Evolutionary conservation across 37 sponge, comb jelly and placozoan genomes (phyloP).

Genomic region (Aplysina aerophoba): DNA sequence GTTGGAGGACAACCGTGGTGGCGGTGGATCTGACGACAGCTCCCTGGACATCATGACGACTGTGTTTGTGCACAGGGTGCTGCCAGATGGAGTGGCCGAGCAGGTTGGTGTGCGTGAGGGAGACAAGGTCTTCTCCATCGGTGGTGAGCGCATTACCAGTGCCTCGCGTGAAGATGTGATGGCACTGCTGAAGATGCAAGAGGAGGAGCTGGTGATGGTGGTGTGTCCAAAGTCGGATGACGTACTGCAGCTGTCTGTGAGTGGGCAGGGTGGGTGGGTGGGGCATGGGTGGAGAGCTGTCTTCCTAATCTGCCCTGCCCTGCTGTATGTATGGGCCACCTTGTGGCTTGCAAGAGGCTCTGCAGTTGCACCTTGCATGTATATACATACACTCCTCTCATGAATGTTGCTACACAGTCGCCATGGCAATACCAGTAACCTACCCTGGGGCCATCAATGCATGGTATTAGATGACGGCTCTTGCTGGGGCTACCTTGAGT

Average conservation of each 20-base stretch:
- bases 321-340: neutral
- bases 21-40: constrained; percentile 32
- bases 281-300: too few relatives aligned
- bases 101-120: constrained; percentile 57
- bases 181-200: neutral
- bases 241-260: constrained; percentile 21
- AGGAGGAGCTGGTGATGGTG: neutral
- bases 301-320: too few relatives aligned
- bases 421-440: too few relatives aligned
- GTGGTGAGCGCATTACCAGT: constrained; percentile 19
- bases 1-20: neutral
- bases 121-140: constrained; percentile 27
- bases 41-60: constrained; percentile 45
- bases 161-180: neutral
- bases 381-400: too few relatives aligned
- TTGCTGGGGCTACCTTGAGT: too few relatives aligned
- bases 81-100: constrained; percentile 48
- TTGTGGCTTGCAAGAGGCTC: too few relatives aligned
- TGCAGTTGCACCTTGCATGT: too few relatives aligned
- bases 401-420: too few relatives aligned
- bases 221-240: constrained; percentile 22
- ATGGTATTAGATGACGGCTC: too few relatives aligned
- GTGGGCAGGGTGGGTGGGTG: too few relatives aligned
- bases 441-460: too few relatives aligned
- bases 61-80: constrained; percentile 54